These are phyloP conservation scores for Ascidia mentula DNA, from an alignment of 23 tunicate species.

Conservation along the genomic window DNA sequence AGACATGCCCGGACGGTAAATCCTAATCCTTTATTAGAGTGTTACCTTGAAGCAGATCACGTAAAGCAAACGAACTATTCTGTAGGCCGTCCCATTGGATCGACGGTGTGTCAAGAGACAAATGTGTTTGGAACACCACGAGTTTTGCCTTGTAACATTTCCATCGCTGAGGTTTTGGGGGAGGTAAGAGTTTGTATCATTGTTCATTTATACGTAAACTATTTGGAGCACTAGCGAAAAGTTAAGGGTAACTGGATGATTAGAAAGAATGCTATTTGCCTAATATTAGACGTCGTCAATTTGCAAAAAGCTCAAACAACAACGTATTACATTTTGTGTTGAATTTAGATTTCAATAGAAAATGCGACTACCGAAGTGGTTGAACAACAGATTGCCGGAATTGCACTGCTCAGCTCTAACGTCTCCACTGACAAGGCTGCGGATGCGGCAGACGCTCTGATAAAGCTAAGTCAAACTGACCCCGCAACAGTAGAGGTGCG, in stretches of 20 bases:
- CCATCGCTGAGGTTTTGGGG: not conserved
- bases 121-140: not conserved
- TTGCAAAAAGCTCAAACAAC: too few species aligned
- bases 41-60: too few species aligned
- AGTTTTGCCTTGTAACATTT: not conserved
- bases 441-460: not conserved
- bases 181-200: too few species aligned
- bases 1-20: not conserved
- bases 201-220: too few species aligned
- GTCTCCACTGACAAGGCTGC: not conserved
- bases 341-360: not conserved
- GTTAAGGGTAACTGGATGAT: too few species aligned
- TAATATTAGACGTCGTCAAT: too few species aligned
- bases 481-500: not conserved
- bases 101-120: not conserved
- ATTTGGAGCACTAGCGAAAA: too few species aligned
- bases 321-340: not conserved
- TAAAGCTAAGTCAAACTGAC: not conserved
- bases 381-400: not conserved
- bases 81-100: not conserved
- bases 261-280: too few species aligned
- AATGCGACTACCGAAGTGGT: not conserved
- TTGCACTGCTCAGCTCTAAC: not conserved
- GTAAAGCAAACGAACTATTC: not conserved
- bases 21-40: not conserved